phyloP scores from a whole-genome alignment of 2,888 invertebrate species.

The Platerodrilus igneus region DNA sequence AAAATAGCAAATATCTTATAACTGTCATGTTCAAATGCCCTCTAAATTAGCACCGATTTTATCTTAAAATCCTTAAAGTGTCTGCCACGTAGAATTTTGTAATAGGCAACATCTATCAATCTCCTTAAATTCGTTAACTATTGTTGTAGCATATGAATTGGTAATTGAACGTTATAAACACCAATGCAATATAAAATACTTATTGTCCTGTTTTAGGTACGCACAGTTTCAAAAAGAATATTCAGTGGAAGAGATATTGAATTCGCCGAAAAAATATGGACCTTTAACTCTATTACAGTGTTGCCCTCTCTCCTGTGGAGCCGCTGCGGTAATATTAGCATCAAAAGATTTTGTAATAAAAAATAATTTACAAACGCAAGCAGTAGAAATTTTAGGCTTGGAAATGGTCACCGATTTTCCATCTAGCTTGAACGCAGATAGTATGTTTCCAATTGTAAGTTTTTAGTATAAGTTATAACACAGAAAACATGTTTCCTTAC shows the following conservation, averaged over 20 bases:
- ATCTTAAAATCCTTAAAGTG: no score
- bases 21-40: no score
- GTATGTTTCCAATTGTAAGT: conserved; percentile 69
- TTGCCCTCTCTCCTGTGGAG: conserved; percentile 96
- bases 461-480: conserved; percentile 18
- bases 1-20: no score
- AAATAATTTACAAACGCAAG: conserved; percentile 75
- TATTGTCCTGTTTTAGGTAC: conserved; percentile 51
- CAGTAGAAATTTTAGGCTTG: conserved; percentile 94
- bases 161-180: not conserved
- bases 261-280: conserved; percentile 81
- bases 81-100: no score
- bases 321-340: conserved; percentile 87
- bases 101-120: no score
- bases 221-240: conserved; percentile 93
- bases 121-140: no score
- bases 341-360: conserved; percentile 85
- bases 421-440: conserved; percentile 75
- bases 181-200: not conserved
- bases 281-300: conserved; percentile 95
- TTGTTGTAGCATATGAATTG: no score
- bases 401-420: conserved; percentile 93
- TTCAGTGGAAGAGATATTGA: conserved; percentile 81
- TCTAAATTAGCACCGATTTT: no score
- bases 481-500: not conserved